Conservation (phyloP, 2,888 invertebrate genomes). For the Mesoligia furuncula region DNA sequence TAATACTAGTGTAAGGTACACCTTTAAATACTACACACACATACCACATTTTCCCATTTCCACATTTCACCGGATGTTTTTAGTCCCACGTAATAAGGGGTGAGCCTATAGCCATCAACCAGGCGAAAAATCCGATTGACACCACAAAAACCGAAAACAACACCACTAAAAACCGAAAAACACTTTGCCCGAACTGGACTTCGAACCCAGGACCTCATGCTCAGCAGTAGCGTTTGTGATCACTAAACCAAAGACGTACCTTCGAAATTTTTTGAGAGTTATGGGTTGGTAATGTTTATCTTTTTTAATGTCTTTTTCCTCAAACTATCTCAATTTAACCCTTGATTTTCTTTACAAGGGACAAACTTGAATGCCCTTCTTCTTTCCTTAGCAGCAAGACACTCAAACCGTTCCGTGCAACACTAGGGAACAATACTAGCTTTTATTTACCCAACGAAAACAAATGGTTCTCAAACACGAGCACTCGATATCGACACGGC, state of each 20-base stretch:
- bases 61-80: neutral
- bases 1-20: too few relatives aligned
- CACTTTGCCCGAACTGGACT: neutral
- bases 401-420: neutral
- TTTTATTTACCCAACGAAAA: conserved; percentile 40
- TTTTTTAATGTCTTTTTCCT: neutral
- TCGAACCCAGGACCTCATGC: neutral
- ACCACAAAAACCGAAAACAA: neutral
- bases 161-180: neutral
- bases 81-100: neutral
- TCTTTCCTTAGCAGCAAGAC: neutral
- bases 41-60: too few relatives aligned
- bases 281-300: neutral
- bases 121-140: neutral
- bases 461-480: conserved; percentile 32
- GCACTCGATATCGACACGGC: conserved; percentile 23
- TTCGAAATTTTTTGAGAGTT: neutral
- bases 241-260: too few relatives aligned
- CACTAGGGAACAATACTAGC: conserved; percentile 1
- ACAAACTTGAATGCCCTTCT: neutral
- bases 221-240: too few relatives aligned
- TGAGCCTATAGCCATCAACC: neutral
- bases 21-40: neutral
- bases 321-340: neutral
- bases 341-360: neutral